These are phyloP conservation scores for Glyptemys insculpta DNA, from an alignment of 2,797 vertebrate species.

Conservation along the genomic window DNA sequence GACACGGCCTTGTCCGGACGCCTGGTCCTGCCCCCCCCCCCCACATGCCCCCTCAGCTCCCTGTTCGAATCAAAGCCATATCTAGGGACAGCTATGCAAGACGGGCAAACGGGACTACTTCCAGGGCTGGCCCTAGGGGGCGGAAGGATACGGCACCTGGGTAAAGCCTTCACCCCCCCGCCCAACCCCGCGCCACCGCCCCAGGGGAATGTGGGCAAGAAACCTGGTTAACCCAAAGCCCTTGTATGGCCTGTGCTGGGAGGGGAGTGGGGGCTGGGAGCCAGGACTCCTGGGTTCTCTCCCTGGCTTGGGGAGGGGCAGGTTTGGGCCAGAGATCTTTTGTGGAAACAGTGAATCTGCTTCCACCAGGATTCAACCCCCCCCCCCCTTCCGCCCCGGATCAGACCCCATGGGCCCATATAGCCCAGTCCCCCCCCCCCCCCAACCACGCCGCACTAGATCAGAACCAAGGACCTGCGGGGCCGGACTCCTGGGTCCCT, in stretches of 20 bases:
- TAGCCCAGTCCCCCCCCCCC: too few species aligned
- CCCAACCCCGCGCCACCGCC: too few species aligned
- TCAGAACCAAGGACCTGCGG: too few species aligned
- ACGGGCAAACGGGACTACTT: background rate
- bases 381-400: too few species aligned
- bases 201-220: too few species aligned
- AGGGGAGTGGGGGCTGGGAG: background rate
- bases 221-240: background rate
- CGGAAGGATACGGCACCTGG: background rate
- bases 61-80: conserved; percentile 1
- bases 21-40: background rate
- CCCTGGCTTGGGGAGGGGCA: background rate
- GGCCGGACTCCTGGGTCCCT: background rate
- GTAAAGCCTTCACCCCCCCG: background rate
- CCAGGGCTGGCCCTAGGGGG: background rate
- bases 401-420: too few species aligned
- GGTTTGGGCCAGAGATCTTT: too few species aligned
- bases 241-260: background rate
- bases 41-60: background rate
- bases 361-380: too few species aligned
- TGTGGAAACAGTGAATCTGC: too few species aligned
- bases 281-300: background rate
- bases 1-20: background rate
- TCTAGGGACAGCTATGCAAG: conserved; percentile 14
- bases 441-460: too few species aligned